Evolutionary conservation across 2,113 vertebrate species (phyloP).

Genomic region (Pipa parva): DNA sequence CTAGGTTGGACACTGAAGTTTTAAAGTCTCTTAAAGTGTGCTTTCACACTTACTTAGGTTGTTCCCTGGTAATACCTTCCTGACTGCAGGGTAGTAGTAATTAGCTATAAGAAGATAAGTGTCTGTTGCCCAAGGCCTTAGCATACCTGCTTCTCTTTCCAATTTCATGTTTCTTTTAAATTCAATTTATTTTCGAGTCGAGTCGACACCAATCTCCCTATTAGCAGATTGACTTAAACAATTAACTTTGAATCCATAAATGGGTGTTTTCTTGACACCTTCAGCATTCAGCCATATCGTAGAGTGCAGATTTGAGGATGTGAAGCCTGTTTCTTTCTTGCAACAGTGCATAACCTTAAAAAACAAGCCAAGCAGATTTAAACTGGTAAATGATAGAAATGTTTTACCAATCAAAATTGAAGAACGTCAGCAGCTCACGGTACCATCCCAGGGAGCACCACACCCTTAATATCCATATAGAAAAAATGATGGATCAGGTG

Average conservation of each 20-base stretch:
- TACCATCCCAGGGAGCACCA: no score
- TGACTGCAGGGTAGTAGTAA: constrained; percentile 1
- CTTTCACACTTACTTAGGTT: constrained; percentile 14
- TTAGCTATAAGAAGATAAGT: constrained; percentile 38
- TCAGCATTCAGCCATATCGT: no score
- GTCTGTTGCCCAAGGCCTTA: constrained; percentile 51
- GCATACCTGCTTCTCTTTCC: constrained; percentile 47
- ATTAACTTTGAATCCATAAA: constrained; percentile 42
- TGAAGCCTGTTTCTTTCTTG: no score
- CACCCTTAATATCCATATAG: no score
- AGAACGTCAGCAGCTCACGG: no score
- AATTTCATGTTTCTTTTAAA: constrained; percentile 43
- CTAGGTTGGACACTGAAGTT: constrained; percentile 8
- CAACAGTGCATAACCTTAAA: no score
- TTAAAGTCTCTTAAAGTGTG: constrained; percentile 21
- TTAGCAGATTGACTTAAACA: constrained; percentile 44
- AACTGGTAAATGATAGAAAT: no score
- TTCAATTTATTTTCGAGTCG: constrained; percentile 13
- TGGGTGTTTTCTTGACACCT: no score
- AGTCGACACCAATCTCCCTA: constrained; percentile 42
- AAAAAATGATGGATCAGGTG: no score
- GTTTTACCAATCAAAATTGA: no score
- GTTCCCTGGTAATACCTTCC: constrained; percentile 14
- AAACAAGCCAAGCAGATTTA: no score
- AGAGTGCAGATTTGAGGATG: no score